Conservation (phyloP, 2,888 invertebrate genomes). For the Eupelmus urozonus region DNA sequence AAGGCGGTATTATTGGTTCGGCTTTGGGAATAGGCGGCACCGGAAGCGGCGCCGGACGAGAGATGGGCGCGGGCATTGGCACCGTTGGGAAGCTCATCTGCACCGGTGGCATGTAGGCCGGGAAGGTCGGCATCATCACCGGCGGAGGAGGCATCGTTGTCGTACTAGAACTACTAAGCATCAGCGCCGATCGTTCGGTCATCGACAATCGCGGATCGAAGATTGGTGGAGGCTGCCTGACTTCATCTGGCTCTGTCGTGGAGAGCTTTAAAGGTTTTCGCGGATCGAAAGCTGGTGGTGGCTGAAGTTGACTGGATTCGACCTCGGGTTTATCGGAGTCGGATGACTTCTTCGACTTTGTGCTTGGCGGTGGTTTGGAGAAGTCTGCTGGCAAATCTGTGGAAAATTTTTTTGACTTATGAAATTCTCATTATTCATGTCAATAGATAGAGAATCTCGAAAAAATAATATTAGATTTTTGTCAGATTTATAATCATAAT, state of each 20-base stretch:
- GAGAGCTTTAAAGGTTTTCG: slow-evolving; percentile 47
- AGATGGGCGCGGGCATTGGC: slow-evolving; percentile 43
- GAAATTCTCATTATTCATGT: no score
- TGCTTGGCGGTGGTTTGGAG: slow-evolving; percentile 46
- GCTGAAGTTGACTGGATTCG: slow-evolving; percentile 36
- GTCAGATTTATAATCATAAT: no score
- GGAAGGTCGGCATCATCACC: slow-evolving; percentile 47
- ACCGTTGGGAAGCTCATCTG: slow-evolving; percentile 59
- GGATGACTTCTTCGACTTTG: slow-evolving; percentile 21
- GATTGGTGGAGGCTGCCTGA: slow-evolving; percentile 62
- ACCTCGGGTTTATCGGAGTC: neutral
- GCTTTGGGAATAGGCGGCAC: slow-evolving; percentile 53
- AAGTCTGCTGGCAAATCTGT: slow-evolving; percentile 47
- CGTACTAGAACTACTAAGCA: slow-evolving; percentile 3
- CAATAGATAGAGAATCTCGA: no score
- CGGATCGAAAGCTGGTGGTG: slow-evolving; percentile 62
- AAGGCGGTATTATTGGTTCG: slow-evolving; percentile 51
- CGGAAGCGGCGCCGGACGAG: slow-evolving; percentile 44
- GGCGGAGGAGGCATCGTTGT: slow-evolving; percentile 51
- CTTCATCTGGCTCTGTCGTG: slow-evolving; percentile 53
- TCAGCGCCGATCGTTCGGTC: slow-evolving; percentile 58
- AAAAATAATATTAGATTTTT: no score
- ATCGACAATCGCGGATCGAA: slow-evolving; percentile 65
- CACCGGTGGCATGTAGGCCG: slow-evolving; percentile 51
- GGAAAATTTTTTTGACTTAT: no score